phyloP scores from a whole-genome alignment of 2,888 invertebrate species.

The Tyria jacobaeae region DNA sequence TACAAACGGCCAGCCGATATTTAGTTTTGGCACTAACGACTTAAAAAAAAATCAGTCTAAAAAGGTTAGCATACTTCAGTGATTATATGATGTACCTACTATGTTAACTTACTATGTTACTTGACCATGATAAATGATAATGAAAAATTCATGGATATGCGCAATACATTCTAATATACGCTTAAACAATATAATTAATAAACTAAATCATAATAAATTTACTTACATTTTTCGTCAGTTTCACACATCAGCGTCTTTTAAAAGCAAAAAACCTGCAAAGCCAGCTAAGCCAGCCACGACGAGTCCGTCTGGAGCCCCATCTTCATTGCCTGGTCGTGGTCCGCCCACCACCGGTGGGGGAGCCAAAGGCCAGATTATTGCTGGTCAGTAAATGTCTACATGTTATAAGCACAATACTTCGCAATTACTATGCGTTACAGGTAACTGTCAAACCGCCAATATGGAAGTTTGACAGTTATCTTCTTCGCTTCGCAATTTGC shows the following conservation, averaged over 20 bases:
- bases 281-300: background rate
- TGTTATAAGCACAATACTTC: background rate
- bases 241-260: constrained; percentile 31
- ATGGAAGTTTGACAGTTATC: too few relatives aligned
- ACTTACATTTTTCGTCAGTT: constrained; percentile 25
- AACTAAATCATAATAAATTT: too few relatives aligned
- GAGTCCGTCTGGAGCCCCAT: constrained; percentile 2
- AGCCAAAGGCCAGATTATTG: constrained; percentile 68
- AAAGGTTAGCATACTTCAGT: background rate
- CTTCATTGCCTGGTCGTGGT: background rate
- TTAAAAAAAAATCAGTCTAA: background rate
- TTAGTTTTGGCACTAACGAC: background rate
- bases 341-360: constrained; percentile 34
- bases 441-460: too few relatives aligned
- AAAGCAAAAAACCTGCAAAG: background rate
- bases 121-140: too few relatives aligned
- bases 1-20: background rate
- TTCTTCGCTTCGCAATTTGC: too few relatives aligned
- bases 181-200: too few relatives aligned
- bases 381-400: constrained; percentile 54
- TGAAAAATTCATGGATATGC: too few relatives aligned
- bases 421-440: too few relatives aligned
- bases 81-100: too few relatives aligned
- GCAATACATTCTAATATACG: too few relatives aligned
- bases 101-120: too few relatives aligned